Conservation (phyloP, 2,113 vertebrate species). For the Crypturellus undulatus region DNA sequence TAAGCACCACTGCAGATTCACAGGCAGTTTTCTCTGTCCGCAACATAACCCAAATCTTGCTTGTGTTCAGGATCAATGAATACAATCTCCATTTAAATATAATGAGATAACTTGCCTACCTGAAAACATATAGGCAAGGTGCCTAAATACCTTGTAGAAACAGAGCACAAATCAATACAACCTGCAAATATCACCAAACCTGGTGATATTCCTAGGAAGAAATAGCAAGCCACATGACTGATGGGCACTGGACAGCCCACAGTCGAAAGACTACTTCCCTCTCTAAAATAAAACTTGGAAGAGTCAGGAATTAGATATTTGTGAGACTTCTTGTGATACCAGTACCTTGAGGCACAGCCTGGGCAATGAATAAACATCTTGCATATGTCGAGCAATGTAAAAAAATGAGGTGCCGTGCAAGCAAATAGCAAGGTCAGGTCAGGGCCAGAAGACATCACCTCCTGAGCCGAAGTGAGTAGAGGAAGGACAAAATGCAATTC, state of each 20-base stretch:
- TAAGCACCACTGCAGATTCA: background rate
- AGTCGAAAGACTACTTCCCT: background rate
- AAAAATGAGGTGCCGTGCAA: background rate
- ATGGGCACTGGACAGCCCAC: background rate
- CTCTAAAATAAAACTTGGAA: background rate
- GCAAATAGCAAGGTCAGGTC: background rate
- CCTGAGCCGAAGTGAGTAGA: background rate
- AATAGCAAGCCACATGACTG: background rate
- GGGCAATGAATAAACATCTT: background rate
- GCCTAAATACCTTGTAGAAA: background rate
- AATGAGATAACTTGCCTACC: background rate
- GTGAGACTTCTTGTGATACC: background rate
- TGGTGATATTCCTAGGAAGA: background rate
- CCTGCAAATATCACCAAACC: background rate
- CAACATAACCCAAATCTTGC: background rate
- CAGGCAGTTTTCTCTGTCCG: background rate
- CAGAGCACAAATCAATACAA: background rate
- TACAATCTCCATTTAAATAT: background rate
- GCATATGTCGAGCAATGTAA: background rate
- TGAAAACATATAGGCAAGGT: background rate
- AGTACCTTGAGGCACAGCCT: background rate
- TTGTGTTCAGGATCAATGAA: background rate
- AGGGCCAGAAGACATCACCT: background rate
- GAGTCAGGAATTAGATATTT: background rate
- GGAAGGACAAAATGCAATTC: background rate